phyloP scores from a whole-genome alignment of 2,797 vertebrate genomes.

The Mareca penelope region DNA sequence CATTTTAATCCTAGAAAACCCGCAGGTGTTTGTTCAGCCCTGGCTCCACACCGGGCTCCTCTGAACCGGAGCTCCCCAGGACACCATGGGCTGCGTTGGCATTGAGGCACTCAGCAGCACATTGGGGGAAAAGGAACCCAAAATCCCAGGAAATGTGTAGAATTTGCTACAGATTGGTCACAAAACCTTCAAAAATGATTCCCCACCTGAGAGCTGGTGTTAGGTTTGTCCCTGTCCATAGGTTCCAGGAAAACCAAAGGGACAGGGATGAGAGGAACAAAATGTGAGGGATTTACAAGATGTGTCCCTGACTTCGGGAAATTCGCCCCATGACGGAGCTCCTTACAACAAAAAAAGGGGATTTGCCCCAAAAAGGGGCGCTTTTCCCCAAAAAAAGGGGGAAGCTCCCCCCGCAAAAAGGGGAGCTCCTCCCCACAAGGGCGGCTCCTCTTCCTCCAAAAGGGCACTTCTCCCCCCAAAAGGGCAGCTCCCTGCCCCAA shows the following conservation, averaged over 20 bases:
- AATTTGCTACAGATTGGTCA: not conserved
- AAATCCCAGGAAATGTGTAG: not conserved
- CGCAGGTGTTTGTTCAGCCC: not conserved
- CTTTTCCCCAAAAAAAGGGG: too few species aligned
- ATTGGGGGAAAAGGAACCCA: not conserved
- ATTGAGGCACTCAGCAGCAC: not conserved
- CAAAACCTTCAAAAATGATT: not conserved
- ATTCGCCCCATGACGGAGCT: not conserved
- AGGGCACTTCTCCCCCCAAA: too few species aligned
- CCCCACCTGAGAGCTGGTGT: not conserved
- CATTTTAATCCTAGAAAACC: not conserved
- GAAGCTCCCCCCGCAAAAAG: too few species aligned
- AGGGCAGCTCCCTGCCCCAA: too few species aligned
- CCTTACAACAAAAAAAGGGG: not conserved
- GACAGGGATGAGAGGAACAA: not conserved
- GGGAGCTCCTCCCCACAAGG: too few species aligned
- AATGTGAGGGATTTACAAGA: fast-evolving
- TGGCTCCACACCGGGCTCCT: not conserved
- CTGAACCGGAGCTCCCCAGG: not conserved
- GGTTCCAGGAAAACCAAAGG: not conserved
- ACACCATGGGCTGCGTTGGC: not conserved
- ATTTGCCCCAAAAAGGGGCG: too few species aligned
- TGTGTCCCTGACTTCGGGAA: fast-evolving
- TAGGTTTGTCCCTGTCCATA: fast-evolving
- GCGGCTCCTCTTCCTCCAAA: too few species aligned